Percentiles rank a stretch among this genome's conserved stretches.
Evolutionary conservation across 92 coral and sea anemone genomes (phyloP).

Genomic region (Plumapathes pennacea): DNA sequence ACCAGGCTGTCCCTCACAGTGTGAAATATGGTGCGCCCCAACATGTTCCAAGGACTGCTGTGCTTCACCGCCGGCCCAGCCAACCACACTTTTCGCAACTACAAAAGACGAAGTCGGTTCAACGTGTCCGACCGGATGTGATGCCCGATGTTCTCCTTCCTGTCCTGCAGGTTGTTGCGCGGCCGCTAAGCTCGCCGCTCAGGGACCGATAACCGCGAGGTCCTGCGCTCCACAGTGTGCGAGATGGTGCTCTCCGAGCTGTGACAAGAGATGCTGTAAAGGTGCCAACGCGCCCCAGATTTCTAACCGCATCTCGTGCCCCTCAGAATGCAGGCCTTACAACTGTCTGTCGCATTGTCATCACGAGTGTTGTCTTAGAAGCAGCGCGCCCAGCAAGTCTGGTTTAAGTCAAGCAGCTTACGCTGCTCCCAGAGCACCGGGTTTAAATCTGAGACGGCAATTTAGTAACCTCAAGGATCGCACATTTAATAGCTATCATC

Average conservation of each 20-base stretch:
- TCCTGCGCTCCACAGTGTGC: slow-evolving; percentile 60
- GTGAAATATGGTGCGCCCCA: not conserved
- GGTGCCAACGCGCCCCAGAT: slow-evolving; percentile 8
- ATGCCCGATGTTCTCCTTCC: slow-evolving; percentile 9
- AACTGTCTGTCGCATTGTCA: slow-evolving; percentile 83
- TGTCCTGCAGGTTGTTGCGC: slow-evolving; percentile 35
- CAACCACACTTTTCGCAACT: no score
- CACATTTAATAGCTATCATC: no score
- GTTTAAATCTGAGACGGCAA: no score
- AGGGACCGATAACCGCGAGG: not conserved
- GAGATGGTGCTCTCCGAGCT: slow-evolving; percentile 66
- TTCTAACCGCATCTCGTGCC: slow-evolving; percentile 54
- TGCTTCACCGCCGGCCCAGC: not conserved
- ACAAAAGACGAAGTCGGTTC: no score
- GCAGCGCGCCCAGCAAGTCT: no score
- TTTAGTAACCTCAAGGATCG: no score
- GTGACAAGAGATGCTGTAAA: slow-evolving; percentile 63
- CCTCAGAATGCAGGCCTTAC: slow-evolving; percentile 70
- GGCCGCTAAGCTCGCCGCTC: not conserved
- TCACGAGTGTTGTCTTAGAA: slow-evolving; percentile 78
- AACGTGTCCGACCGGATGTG: slow-evolving; percentile 7
- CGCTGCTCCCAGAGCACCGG: no score
- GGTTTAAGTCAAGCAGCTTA: no score
- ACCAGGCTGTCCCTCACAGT: not conserved
- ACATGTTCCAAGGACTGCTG: slow-evolving; percentile 1